Evolutionary conservation across 2,888 invertebrate species (phyloP).

Genomic region (Platynereis dumerilii): DNA sequence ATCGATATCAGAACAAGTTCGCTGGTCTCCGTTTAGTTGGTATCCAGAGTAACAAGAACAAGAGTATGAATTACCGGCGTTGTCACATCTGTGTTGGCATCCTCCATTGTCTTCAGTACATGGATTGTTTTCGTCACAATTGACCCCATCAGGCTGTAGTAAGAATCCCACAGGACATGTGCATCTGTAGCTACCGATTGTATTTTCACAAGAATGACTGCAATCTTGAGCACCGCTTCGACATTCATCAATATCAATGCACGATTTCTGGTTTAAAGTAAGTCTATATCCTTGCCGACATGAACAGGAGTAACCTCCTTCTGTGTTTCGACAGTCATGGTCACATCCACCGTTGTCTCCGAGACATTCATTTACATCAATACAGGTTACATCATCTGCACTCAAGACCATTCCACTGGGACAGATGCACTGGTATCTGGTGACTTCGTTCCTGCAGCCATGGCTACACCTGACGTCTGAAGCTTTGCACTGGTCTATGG

Average conservation of each 20-base stretch:
- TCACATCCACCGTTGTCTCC: constrained; percentile 73
- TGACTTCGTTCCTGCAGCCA: neutral
- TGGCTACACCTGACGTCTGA: neutral
- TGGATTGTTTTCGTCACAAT: neutral
- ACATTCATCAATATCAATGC: neutral
- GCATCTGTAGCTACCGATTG: neutral
- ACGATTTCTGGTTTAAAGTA: constrained; percentile 35
- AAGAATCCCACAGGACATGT: neutral
- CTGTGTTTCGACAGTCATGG: constrained; percentile 69
- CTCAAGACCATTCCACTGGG: neutral
- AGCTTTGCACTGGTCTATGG: neutral
- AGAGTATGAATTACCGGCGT: neutral
- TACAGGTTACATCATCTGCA: constrained; percentile 11
- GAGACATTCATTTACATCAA: constrained; percentile 81
- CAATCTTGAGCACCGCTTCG: neutral
- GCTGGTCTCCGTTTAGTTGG: neutral
- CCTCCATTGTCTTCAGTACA: constrained; percentile 2
- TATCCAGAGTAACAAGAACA: constrained; percentile 1
- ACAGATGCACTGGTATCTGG: neutral
- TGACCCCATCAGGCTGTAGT: neutral
- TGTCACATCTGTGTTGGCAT: constrained; percentile 6
- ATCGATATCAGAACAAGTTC: neutral
- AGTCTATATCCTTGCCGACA: constrained; percentile 80
- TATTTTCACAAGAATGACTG: constrained; percentile 6
- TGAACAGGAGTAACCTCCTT: constrained; percentile 76